Conservation (phyloP, 2,113 vertebrate genomes). For the Pipra filicauda region DNA sequence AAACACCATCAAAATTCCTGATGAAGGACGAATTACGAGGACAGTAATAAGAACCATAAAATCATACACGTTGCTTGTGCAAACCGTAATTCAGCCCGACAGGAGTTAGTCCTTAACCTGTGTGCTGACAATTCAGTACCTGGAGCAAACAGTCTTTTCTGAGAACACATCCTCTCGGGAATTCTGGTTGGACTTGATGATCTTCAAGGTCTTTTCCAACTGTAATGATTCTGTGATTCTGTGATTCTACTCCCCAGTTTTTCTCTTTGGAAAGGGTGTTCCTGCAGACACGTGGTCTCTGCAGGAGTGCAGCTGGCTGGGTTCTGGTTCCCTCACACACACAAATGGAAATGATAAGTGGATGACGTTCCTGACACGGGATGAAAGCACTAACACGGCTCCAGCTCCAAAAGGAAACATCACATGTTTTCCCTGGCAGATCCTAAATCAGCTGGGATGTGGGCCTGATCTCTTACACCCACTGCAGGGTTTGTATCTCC, state of each 20-base stretch:
- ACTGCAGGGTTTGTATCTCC: neutral
- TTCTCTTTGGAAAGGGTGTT: neutral
- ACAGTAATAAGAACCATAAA: neutral
- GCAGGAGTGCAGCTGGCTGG: neutral
- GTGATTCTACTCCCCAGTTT: neutral
- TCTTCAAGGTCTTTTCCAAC: neutral
- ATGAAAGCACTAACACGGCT: neutral
- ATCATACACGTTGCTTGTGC: neutral
- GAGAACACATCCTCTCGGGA: neutral
- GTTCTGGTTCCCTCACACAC: neutral
- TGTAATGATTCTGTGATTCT: neutral
- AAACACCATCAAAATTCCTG: neutral
- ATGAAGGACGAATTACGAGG: neutral
- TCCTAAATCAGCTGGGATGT: neutral
- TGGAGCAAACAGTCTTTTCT: neutral
- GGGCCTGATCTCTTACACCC: neutral
- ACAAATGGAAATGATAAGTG: accelerated
- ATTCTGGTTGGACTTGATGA: neutral
- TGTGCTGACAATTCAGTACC: neutral
- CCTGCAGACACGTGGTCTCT: neutral
- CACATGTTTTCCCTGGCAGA: neutral
- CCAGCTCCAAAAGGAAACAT: neutral
- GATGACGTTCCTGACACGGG: accelerated
- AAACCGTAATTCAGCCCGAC: neutral
- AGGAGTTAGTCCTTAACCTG: neutral